Conservation (phyloP, 2,888 invertebrate genomes). For the Augochlorella aurata region DNA sequence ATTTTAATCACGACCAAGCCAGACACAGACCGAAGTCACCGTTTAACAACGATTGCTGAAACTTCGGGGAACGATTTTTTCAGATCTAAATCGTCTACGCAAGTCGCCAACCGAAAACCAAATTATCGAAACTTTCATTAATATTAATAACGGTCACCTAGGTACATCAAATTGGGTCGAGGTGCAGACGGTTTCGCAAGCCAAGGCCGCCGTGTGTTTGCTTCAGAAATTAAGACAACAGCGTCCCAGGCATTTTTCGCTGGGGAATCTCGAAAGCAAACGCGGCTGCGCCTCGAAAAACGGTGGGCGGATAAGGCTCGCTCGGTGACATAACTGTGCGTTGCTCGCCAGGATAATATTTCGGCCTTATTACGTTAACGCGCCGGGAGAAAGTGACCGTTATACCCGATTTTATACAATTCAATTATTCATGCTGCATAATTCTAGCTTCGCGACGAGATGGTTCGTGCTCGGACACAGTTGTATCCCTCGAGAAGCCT, state of each 20-base stretch:
- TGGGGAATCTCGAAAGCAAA: neutral
- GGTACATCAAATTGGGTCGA: neutral
- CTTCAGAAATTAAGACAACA: neutral
- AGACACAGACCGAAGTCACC: too few species aligned
- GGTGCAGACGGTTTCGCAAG: neutral
- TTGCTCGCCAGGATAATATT: conserved; percentile 24
- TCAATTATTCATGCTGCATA: conserved; percentile 21
- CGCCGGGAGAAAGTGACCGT: conserved; percentile 19
- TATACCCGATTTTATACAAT: conserved; percentile 18
- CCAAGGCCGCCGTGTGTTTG: neutral
- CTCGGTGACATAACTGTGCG: conserved; percentile 22
- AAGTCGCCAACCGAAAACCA: neutral
- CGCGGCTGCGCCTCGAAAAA: neutral
- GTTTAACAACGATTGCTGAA: too few species aligned
- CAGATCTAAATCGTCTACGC: neutral
- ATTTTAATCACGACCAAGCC: too few species aligned
- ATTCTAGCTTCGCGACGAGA: conserved; percentile 2
- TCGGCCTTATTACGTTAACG: conserved; percentile 39
- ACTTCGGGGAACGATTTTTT: too few species aligned
- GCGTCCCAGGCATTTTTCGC: neutral
- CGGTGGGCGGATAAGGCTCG: neutral
- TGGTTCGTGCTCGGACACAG: neutral
- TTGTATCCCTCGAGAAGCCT: neutral
- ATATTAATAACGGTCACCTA: neutral
- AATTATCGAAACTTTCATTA: conserved; percentile 2